Evolutionary conservation across 2,113 vertebrate genomes (phyloP).

Genomic region (Pyxicephalus adspersus): DNA sequence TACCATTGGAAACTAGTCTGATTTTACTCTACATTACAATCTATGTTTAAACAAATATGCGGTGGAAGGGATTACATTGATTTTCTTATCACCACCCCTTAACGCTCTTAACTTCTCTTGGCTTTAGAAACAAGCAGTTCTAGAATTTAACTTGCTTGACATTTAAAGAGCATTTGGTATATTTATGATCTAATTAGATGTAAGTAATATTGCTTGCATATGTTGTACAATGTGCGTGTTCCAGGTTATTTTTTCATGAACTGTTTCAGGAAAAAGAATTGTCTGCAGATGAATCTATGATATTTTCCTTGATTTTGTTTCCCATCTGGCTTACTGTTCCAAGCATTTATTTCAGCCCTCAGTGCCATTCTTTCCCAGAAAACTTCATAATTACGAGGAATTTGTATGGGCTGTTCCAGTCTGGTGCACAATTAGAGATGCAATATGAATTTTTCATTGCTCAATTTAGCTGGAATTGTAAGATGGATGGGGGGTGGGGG

Average conservation of each 20-base stretch:
- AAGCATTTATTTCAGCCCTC: conserved; percentile 73
- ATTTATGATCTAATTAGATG: conserved; percentile 48
- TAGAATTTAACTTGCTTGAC: conserved; percentile 9
- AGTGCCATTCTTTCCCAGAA: conserved; percentile 77
- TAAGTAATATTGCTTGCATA: conserved; percentile 55
- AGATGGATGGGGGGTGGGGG: conserved; percentile 70
- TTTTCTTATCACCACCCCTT: background rate
- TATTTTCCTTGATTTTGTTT: conserved; percentile 74
- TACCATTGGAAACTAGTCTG: too few relatives aligned
- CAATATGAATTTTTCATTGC: conserved; percentile 79
- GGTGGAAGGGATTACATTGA: background rate
- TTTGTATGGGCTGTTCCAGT: conserved; percentile 79
- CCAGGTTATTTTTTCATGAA: conserved; percentile 62
- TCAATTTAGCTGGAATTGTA: conserved; percentile 76
- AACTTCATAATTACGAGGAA: conserved; percentile 78
- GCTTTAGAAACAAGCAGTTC: conserved; percentile 5
- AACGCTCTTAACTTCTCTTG: conserved; percentile 2
- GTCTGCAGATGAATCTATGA: conserved; percentile 60
- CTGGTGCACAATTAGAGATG: conserved; percentile 77
- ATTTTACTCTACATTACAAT: background rate
- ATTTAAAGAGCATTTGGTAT: conserved; percentile 46
- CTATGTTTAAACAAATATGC: conserved; percentile 8
- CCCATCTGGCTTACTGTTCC: conserved; percentile 73
- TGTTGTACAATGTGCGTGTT: conserved; percentile 55
- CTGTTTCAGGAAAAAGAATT: conserved; percentile 58